Base-by-base conservation (phyloP, 2,888 invertebrate genomes). In the Drosophila crucigera region DNA sequence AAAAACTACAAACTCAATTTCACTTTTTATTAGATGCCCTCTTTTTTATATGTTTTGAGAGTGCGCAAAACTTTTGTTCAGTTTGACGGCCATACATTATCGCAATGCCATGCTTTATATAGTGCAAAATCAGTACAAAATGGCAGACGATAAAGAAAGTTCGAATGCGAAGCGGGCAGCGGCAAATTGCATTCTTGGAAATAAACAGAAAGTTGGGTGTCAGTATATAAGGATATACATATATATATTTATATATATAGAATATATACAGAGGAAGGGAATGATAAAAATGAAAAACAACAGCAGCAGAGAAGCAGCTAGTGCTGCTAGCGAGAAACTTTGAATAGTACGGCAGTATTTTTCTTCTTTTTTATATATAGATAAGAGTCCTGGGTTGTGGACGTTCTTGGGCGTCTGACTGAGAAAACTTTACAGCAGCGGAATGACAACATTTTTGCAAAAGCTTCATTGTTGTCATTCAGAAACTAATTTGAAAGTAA, bases 401-500 rank as follows among this genome's bases (percentile, higher is more conserved):
- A 14, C 11, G 39, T 7, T 14, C 22, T 58, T 11, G 54, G 31
- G 54, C 11, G 35, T 19, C 7, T 16, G 76, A 61, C 73, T 73
- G 69, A 47, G 72, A 88, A 89, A 88, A 90, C 77, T 88, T 88
- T 90, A 74, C 76, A 82, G 82, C 84, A 88, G 78, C 86, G 90
- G 87, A 91, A 91, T 91, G 90, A 91, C 91, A 92, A 91, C 83
- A 91, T 91, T 91, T 91, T 84, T 82, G 83, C 82, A 88, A 87
- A 86, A 86, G 85, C 83, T 90, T 85, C 86, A 89, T 90, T 90
- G 85, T 89, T 90, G 82, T 87, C 84, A 83, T 84, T 86, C 80
- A 86, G 80, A 88, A 92, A 91, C 89, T 90, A 91, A 91, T 91
- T 91, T 89, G 81, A 84, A 92, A 92, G 90, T 84, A 91, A 92